Base-by-base conservation (phyloP, 1,140 invertebrate genomes). In the Vollenhovia emeryi region DNA sequence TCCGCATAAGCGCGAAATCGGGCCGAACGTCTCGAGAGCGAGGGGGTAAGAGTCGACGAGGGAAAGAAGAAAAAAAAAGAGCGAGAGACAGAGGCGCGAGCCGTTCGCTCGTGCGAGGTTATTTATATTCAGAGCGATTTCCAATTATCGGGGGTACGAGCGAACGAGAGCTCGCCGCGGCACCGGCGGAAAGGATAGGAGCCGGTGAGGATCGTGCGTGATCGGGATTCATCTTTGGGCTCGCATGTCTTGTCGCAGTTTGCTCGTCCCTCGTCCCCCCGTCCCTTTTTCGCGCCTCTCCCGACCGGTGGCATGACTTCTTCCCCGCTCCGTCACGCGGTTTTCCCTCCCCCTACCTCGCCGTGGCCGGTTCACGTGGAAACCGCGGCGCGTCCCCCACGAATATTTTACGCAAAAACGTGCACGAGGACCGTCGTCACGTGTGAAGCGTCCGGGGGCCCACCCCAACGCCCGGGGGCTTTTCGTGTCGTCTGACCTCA, bases 171-270 rank as follows among this genome's bases (percentile, higher is more conserved):
- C 69, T 66, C 76, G 3, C 66, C 74, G 66, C 76, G 82, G 74
- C 74, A 75, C 13, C 69, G 66, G 83, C 55, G 73, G 48, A 71
- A 66, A 79, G 40, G 79, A 59, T n/a, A n/a, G 86, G 40, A 80
- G 18, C 50, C 68, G 40, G n/a, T 33, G 55, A 66, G 50, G 45
- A 79, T 30, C 85, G 91, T 94, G 94, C 93, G 93, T 94, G 93
- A 93, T 93, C 91, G 87, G 84, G 92, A 92, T 94, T 94, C 92
- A 94, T 94, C 89, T 91, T 91, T 86, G 74, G 87, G 89, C 84
- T 94, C 76, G 93, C 93, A 93, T 94, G 93, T 94, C 92, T 83
- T 92, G 93, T 94, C 92, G 91, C 92, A 93, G 90, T 94, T 94
- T 93, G 79, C 88, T 71, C 2, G 60, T 86, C 84, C 18, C 78